Conservation (phyloP, 2,797 vertebrate genomes). For the Urosaurus nigricauda region DNA sequence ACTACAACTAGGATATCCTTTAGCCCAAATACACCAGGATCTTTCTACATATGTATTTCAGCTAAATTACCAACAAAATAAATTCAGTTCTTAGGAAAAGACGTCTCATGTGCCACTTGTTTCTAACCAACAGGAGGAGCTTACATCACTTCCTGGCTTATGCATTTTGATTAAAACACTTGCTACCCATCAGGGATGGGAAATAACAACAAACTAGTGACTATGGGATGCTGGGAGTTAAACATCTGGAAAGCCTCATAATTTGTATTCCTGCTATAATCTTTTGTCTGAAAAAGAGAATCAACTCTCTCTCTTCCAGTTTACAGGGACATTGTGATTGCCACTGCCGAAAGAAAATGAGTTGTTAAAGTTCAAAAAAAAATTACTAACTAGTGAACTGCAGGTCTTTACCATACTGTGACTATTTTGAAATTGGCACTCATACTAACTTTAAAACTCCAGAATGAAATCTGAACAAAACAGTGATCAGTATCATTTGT, state of each 20-base stretch:
- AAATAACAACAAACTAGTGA: too few species aligned
- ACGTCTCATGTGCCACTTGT: background rate
- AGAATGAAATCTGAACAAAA: slow-evolving; percentile 4
- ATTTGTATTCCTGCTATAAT: background rate
- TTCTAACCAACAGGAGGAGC: background rate
- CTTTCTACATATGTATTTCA: background rate
- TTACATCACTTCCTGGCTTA: background rate
- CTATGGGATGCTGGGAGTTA: too few species aligned
- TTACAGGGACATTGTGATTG: background rate
- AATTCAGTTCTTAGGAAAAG: background rate
- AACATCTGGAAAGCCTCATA: too few species aligned
- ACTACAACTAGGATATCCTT: background rate
- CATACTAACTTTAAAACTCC: background rate
- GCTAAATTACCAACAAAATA: background rate
- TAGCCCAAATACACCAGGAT: background rate
- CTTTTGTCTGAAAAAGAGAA: background rate
- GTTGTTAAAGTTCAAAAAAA: background rate
- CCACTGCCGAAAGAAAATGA: background rate
- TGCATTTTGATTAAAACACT: background rate
- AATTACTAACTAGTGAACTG: background rate
- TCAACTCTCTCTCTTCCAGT: background rate
- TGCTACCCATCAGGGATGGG: background rate
- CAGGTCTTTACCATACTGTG: background rate
- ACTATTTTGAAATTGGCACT: background rate
- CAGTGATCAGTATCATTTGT: background rate